Percentiles rank a stretch among this genome's conserved stretches.
Conservation (phyloP, 2,113 vertebrate genomes). For the Anthoscopus minutus region DNA sequence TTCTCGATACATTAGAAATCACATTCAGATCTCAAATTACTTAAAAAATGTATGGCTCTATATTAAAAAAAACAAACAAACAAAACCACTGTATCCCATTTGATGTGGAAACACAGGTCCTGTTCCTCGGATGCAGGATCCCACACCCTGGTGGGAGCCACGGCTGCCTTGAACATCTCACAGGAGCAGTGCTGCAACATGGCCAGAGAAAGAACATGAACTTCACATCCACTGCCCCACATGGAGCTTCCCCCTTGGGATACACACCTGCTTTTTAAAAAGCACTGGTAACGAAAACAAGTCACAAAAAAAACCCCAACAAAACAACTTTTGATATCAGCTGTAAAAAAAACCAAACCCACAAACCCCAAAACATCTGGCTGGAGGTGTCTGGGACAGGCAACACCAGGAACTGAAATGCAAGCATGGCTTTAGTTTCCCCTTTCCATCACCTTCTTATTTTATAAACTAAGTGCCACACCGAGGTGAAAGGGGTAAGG, state of each 20-base stretch:
- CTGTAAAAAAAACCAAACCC: not conserved
- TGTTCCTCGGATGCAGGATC: not conserved
- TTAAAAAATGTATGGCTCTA: constrained; percentile 70
- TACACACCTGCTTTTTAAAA: constrained; percentile 53
- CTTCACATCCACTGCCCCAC: not conserved
- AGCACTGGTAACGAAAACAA: constrained; percentile 53
- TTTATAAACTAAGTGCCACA: constrained; percentile 15
- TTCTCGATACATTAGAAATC: constrained; percentile 75
- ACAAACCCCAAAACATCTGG: constrained; percentile 1
- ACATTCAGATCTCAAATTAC: constrained; percentile 74
- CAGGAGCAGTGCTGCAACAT: not conserved
- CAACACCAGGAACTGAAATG: constrained; percentile 19
- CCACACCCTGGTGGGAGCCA: not conserved
- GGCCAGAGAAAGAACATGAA: not conserved
- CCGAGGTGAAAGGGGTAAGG: not conserved
- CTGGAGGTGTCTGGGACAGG: constrained; percentile 35
- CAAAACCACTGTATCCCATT: constrained; percentile 66
- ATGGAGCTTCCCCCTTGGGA: not conserved
- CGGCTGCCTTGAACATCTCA: not conserved
- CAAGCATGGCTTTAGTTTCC: constrained; percentile 25
- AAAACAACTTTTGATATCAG: constrained; percentile 28
- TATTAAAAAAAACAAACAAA: constrained; percentile 33
- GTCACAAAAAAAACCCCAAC: constrained; percentile 49
- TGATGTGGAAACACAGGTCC: constrained; percentile 46
- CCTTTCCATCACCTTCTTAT: not conserved